phyloP scores from a whole-genome alignment of 2,797 vertebrate species.

The Rhyacichthys aspro region DNA sequence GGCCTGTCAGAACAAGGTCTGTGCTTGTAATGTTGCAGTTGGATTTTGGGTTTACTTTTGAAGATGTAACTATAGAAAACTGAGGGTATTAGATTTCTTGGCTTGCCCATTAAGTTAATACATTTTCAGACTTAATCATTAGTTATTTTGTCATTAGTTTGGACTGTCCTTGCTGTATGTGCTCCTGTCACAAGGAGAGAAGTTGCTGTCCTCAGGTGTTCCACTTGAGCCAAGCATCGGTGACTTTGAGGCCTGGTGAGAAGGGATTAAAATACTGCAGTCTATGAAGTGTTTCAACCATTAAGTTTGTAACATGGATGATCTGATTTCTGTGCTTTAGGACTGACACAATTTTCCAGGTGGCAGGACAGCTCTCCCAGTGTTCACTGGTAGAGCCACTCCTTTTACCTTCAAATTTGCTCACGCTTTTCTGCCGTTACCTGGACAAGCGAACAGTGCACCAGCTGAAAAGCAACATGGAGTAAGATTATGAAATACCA shows the following conservation, averaged over 20 bases:
- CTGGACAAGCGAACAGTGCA: conserved; percentile 91
- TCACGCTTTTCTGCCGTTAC: conserved; percentile 93
- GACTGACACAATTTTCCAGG: conserved; percentile 90
- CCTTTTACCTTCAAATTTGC: conserved; percentile 90
- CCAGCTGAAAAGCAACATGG: conserved; percentile 90
- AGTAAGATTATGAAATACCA: conserved; percentile 69
- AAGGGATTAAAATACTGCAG: neutral
- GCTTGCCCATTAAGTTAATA: too few species aligned
- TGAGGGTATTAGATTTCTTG: too few species aligned
- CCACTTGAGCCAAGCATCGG: conserved; percentile 82
- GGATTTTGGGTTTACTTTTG: too few species aligned
- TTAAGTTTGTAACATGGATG: neutral
- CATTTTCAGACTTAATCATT: too few species aligned
- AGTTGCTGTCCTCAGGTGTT: conserved; percentile 83
- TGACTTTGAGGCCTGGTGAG: conserved; percentile 89
- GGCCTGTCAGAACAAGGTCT: conserved; percentile 93
- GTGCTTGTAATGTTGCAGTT: neutral
- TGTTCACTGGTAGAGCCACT: conserved; percentile 90
- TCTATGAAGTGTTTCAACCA: neutral
- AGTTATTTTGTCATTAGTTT: conserved; percentile 78
- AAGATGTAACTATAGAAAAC: neutral
- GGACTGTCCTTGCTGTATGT: conserved; percentile 93
- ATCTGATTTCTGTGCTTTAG: conserved; percentile 61
- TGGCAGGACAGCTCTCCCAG: conserved; percentile 89
- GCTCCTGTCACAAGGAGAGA: conserved; percentile 91